Conservation (phyloP, 1,140 invertebrate genomes). For the Atta colombica region DNA sequence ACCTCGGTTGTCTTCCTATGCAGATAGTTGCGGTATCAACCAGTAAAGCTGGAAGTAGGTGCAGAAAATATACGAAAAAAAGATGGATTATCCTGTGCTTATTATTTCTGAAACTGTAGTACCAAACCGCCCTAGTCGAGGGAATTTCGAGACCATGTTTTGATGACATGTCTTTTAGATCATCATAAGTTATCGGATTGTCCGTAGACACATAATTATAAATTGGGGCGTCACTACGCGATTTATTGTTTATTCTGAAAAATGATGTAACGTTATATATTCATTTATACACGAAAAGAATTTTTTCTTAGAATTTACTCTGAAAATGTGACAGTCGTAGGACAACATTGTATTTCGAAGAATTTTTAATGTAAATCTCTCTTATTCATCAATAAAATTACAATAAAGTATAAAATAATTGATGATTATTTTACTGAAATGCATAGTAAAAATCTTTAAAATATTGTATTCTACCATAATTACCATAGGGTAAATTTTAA, state of each 20-base stretch:
- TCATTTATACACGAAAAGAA: not conserved
- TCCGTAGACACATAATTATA: conserved; percentile 85
- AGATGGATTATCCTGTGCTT: conserved; percentile 86
- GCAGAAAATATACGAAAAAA: conserved; percentile 87
- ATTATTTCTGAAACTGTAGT: conserved; percentile 87
- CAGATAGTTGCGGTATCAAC: conserved; percentile 89
- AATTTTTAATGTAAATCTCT: too few relatives aligned
- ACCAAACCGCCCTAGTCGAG: conserved; percentile 86
- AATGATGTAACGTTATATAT: not conserved
- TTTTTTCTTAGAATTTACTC: too few relatives aligned
- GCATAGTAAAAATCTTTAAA: too few relatives aligned
- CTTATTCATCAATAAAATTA: too few relatives aligned
- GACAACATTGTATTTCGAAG: too few relatives aligned
- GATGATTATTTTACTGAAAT: too few relatives aligned
- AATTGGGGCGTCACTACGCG: conserved; percentile 80
- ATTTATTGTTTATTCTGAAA: conserved; percentile 40
- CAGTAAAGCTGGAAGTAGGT: conserved; percentile 90
- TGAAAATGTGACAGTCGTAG: too few relatives aligned
- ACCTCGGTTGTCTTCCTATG: conserved; percentile 88
- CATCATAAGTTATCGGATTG: conserved; percentile 84
- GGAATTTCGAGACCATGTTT: conserved; percentile 84
- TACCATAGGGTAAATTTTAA: too few relatives aligned
- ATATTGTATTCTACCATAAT: too few relatives aligned
- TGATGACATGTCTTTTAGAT: conserved; percentile 82
- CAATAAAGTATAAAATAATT: too few relatives aligned